A percentile compares a stretch with the other conserved stretches of the same genome.
Conservation (phyloP, 2,113 vertebrate genomes). For the Brachypodius melanocephalos region DNA sequence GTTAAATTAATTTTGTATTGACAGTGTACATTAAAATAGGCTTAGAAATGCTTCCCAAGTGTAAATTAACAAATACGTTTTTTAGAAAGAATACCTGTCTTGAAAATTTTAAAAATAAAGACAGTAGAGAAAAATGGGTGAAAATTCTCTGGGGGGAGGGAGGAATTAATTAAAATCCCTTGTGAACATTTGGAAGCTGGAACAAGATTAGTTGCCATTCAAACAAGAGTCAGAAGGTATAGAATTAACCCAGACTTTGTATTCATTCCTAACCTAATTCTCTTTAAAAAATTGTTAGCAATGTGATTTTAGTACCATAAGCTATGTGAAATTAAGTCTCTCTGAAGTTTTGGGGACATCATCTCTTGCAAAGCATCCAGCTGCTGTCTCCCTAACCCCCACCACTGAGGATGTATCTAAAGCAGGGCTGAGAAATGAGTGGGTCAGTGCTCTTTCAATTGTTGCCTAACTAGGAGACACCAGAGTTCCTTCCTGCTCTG, state of each 20-base stretch:
- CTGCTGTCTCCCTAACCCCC: background rate
- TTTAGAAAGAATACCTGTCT: background rate
- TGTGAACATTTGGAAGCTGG: background rate
- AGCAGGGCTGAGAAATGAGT: background rate
- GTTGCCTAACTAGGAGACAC: background rate
- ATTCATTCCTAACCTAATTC: background rate
- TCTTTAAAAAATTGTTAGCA: background rate
- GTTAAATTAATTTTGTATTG: background rate
- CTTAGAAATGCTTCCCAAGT: background rate
- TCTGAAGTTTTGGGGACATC: background rate
- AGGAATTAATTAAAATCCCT: background rate
- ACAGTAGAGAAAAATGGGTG: background rate
- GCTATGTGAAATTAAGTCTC: background rate
- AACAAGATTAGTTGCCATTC: background rate
- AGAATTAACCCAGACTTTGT: background rate
- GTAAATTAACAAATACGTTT: background rate
- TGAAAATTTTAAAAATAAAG: background rate
- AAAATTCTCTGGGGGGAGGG: accelerated
- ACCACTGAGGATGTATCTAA: background rate
- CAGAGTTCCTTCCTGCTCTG: background rate
- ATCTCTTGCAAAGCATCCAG: background rate
- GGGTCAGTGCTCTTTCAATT: background rate
- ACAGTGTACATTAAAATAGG: background rate
- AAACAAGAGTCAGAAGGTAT: background rate
- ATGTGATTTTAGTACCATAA: background rate